Conservation (phyloP, 2,113 vertebrate species). For the Sebastes schlegelii region DNA sequence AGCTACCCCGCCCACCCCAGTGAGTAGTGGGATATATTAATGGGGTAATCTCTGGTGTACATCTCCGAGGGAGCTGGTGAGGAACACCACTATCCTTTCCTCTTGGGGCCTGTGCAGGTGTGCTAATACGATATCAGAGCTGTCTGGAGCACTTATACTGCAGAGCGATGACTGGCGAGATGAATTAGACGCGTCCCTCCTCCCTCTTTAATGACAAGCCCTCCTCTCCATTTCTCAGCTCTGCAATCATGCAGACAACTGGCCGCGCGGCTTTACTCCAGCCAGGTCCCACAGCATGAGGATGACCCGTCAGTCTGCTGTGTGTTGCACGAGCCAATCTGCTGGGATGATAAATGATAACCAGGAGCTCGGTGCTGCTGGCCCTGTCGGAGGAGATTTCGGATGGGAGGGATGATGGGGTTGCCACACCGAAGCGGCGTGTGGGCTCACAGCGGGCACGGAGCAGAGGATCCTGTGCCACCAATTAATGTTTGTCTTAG, state of each 20-base stretch:
- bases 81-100: slow-evolving; percentile 77
- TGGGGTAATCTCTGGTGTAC: slow-evolving; percentile 86
- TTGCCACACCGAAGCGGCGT: slow-evolving; percentile 62
- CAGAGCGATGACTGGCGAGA: slow-evolving; percentile 43
- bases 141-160: slow-evolving; percentile 63
- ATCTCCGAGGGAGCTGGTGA: slow-evolving; percentile 77
- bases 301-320: slow-evolving; percentile 81
- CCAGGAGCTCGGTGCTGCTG: slow-evolving; percentile 76
- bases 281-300: slow-evolving; percentile 76
- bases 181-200: slow-evolving; percentile 60
- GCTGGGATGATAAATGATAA: slow-evolving; percentile 86
- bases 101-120: slow-evolving; percentile 81
- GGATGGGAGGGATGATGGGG: slow-evolving; percentile 74
- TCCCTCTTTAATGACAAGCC: slow-evolving; percentile 70
- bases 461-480: slow-evolving; percentile 69
- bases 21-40: slow-evolving; percentile 88
- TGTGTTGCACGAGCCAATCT: slow-evolving; percentile 76
- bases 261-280: slow-evolving; percentile 67
- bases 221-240: slow-evolving; percentile 64
- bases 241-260: slow-evolving; percentile 73
- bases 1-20: slow-evolving; percentile 44
- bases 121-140: slow-evolving; percentile 77
- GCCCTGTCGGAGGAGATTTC: slow-evolving; percentile 82
- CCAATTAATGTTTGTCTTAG: slow-evolving; percentile 82
- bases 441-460: slow-evolving; percentile 70